phyloP scores from a whole-genome alignment of 2,888 invertebrate genomes.

The Euphydryas editha region DNA sequence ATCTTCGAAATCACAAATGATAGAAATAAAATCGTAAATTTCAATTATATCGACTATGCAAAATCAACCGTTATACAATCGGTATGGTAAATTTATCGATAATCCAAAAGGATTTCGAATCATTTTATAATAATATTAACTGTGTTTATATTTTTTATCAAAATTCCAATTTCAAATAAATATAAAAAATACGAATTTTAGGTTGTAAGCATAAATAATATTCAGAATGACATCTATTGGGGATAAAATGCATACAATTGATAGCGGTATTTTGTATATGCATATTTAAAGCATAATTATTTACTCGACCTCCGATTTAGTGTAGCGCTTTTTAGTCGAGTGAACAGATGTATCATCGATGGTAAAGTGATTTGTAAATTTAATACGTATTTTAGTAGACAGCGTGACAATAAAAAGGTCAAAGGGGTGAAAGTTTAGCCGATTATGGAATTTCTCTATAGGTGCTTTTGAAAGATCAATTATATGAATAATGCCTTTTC shows the following conservation, averaged over 20 bases:
- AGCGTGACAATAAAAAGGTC: conserved; percentile 28
- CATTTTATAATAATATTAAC: neutral
- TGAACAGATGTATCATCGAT: neutral
- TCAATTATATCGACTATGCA: conserved; percentile 17
- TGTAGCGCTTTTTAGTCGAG: neutral
- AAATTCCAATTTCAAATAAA: neutral
- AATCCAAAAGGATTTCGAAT: neutral
- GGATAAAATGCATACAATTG: conserved; percentile 2
- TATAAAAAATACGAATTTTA: neutral
- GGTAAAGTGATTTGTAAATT: neutral
- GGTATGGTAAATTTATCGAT: neutral
- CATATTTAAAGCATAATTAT: neutral
- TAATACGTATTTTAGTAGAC: conserved; percentile 9
- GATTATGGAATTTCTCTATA: conserved; percentile 56
- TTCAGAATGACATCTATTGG: neutral
- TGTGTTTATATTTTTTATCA: too few species aligned
- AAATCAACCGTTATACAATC: conserved; percentile 10
- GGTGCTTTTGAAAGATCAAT: conserved; percentile 40
- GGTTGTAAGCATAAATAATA: neutral
- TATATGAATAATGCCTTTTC: conserved; percentile 38
- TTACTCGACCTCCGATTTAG: neutral
- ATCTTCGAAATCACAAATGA: conserved; percentile 60
- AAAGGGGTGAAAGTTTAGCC: conserved; percentile 68
- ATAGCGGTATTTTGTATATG: neutral
- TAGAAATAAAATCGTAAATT: conserved; percentile 48